Percentiles rank a stretch among this genome's conserved stretches.
Conservation (phyloP, 2,797 vertebrate genomes). For the Hemitrygon akajei region DNA sequence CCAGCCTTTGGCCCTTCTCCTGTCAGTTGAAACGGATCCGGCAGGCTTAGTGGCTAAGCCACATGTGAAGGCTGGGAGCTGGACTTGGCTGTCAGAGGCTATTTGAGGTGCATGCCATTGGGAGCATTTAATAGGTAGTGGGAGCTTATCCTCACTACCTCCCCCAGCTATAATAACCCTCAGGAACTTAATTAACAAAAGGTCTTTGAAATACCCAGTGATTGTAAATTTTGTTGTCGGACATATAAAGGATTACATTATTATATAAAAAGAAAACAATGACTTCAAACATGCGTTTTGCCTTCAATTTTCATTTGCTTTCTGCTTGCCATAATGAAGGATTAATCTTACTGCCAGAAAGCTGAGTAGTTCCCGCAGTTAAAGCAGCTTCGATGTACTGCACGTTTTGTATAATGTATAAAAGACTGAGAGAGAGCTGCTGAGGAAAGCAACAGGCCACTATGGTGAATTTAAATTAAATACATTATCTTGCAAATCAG, state of each 20-base stretch:
- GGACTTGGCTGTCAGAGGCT: no score
- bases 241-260: not conserved
- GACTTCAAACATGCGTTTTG: not conserved
- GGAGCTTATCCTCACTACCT: no score
- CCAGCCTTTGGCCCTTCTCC: no score
- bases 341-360: slow-evolving; percentile 1
- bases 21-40: no score
- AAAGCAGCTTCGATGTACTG: not conserved
- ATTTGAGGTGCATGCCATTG: no score
- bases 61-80: no score
- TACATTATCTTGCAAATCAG: slow-evolving; percentile 6
- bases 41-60: no score
- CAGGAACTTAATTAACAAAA: not conserved
- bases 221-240: not conserved
- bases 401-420: not conserved
- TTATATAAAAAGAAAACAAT: not conserved
- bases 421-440: not conserved
- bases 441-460: not conserved
- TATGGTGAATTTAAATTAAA: not conserved
- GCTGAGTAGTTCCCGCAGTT: not conserved
- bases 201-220: not conserved
- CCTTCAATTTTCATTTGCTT: not conserved
- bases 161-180: no score
- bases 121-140: no score
- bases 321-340: not conserved